Base-by-base conservation (phyloP, 2,888 invertebrate genomes). In the Drosophila affinis region DNA sequence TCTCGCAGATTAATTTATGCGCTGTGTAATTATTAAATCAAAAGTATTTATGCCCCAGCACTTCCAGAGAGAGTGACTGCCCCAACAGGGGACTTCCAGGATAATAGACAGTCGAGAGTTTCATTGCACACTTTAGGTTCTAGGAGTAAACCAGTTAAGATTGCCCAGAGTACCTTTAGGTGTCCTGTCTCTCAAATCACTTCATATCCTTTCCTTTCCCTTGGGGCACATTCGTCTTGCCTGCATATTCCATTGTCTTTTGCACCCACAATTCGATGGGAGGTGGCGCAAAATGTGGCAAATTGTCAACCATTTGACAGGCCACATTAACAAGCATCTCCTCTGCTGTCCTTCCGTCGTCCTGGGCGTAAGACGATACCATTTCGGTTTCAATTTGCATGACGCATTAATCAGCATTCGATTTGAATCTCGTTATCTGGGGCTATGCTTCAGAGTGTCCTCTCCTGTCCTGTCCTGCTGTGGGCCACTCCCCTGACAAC, bases 381-480 rank as follows among this genome's bases (percentile, higher is more conserved):
- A 75, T 63, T 63, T 71, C 76, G 77, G 79, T 83, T 85, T 87
- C 88, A 88, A 86, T 85, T 85, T 88, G 75, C 68, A 67, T 57
- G 68, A 69, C 81, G 77, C 85, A 88, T 85, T 88, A 86, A 85
- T 88, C 85, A 85, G 81, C 74, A 75, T 74, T 76, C 88, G 88
- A 85, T 85, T 85, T 85, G 85, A 88, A 85, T 88, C 83, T 86
- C 83, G 86, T 85, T 85, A 88, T 76, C 81, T 63, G 57, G 51
- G 57, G 51, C 45, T 32, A 39, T 39, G 7, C 39, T n/a, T 7
- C 39, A 39, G 14, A 39, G 39, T 39, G 39, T 39, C 39, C 39
- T 39, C 4, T 24, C 24, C 24, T 24, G 24, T 5, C 24, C 24
- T 24, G 24, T 24, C 39, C 39, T 39, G 39, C 12, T 14, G 14